Evolutionary conservation across 1,140 invertebrate species (phyloP).

Genomic region (Drosophila trapezifrons): DNA sequence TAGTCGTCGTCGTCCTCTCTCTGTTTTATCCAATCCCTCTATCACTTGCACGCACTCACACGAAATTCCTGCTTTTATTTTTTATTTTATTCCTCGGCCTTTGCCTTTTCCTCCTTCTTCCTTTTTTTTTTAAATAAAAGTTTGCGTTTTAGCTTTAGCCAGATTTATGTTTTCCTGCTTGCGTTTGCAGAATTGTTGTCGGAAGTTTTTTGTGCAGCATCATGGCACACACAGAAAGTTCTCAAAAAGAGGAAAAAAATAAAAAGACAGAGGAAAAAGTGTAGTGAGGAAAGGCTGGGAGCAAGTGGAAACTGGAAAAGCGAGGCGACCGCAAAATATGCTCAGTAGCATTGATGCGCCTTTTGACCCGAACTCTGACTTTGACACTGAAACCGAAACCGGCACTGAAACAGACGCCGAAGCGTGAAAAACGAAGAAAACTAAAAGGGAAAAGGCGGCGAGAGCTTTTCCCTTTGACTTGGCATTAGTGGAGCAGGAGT

Average conservation of each 20-base stretch:
- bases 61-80: conserved; percentile 31
- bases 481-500: conserved; percentile 34
- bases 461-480: conserved; percentile 52
- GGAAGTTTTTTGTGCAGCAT: conserved; percentile 82
- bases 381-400: conserved; percentile 31
- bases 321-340: conserved; percentile 56
- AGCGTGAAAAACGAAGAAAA: conserved; percentile 8
- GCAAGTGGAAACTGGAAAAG: conserved; percentile 17
- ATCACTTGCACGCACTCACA: conserved; percentile 72
- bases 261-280: conserved; percentile 3
- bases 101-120: conserved; percentile 16
- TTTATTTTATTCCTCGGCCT: conserved; percentile 8
- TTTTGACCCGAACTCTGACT: conserved; percentile 54
- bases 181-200: conserved; percentile 82
- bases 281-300: conserved; percentile 14
- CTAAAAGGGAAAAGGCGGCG: background rate
- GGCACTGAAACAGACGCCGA: conserved; percentile 10
- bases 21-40: conserved; percentile 45
- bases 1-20: conserved; percentile 5
- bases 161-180: conserved; percentile 82
- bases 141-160: conserved; percentile 82
- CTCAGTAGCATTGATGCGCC: conserved; percentile 64
- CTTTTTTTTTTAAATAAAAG: conserved; percentile 72
- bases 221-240: conserved; percentile 67
- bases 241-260: conserved; percentile 41